These are phyloP conservation scores for Bombus vancouverensis DNA, from an alignment of 1,140 invertebrate genomes.

Conservation along the genomic window DNA sequence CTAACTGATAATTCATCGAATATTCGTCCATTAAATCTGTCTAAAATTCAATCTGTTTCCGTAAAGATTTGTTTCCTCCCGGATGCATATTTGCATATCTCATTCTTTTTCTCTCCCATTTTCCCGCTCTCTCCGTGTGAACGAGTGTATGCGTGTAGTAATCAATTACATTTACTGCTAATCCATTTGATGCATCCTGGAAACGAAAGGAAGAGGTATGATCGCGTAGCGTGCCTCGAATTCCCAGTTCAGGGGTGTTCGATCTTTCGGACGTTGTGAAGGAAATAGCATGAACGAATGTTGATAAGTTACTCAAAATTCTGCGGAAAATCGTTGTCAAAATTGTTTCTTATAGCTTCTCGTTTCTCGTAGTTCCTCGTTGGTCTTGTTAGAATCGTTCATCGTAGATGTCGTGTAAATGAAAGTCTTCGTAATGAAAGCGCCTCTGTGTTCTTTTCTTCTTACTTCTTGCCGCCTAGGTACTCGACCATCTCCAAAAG, in stretches of 20 bases:
- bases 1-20: too few relatives aligned
- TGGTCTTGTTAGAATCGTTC: constrained; percentile 28
- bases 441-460: constrained; percentile 49
- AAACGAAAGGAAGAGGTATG: constrained; percentile 26
- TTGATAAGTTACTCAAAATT: neutral
- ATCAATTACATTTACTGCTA: neutral
- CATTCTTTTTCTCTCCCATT: neutral
- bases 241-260: constrained; percentile 13
- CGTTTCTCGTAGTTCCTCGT: constrained; percentile 15
- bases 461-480: constrained; percentile 83
- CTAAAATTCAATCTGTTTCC: neutral
- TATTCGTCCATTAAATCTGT: neutral
- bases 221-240: constrained; percentile 8
- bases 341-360: neutral
- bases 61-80: neutral
- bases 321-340: neutral
- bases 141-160: neutral
- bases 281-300: neutral
- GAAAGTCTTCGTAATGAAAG: constrained; percentile 44
- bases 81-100: neutral
- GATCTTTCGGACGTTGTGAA: neutral
- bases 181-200: neutral
- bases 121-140: neutral
- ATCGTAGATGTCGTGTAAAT: constrained; percentile 25
- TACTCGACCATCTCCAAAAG: constrained; percentile 85